Evolutionary conservation across 2,113 vertebrate genomes (phyloP), one percentile per base, ranked within the genome.

Genomic region (Sterna hirundo): DNA sequence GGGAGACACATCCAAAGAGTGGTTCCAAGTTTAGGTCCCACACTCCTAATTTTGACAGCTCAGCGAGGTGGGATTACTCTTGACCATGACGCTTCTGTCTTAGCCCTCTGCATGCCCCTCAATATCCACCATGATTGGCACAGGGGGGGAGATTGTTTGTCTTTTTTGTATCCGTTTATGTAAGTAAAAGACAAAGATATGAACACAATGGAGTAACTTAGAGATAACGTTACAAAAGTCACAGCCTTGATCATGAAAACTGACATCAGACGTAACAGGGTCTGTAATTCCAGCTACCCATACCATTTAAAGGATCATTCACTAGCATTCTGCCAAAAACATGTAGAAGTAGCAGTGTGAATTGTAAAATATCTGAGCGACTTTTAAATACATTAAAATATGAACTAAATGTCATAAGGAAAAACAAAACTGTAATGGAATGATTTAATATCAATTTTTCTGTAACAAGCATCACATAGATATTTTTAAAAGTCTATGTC

Each of bases 141-240:
- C 25, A 32, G 22, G 10, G 5, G 3, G 3, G 10, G 4, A 44
- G 10, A 4, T 1, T 34, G 10, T 12, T 58, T 12, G 8, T 26
- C 17, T 54, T 70, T 77, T 16, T 22, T n/a, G 18, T 16, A 57
- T 26, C 51, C 29, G 23, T 47, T 91, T 69, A 78, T 3, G 0
- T 5, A 49, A 32, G 40, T 29, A 66, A 60, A 76, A 81, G 34
- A 49, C 30, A 86, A 78, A 87, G 23, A n/a, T 72, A 69, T 1
- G 0, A 83, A 80, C 3, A n/a, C 17, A 23, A 47, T 6, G 22
- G 32, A 64, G 10, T 32, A 42, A 21, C 88, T 77, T 12, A 22
- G 36, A 44, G 38, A 46, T n/a, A 21, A 60, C 9, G 5, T 69
- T 34, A 77, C 25, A 49, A 1, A 92, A 74, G 30, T 52, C 29